Percentiles rank a stretch among this genome's conserved stretches.
Evolutionary conservation across 1,140 invertebrate species (phyloP).

Genomic region (Apis florea): DNA sequence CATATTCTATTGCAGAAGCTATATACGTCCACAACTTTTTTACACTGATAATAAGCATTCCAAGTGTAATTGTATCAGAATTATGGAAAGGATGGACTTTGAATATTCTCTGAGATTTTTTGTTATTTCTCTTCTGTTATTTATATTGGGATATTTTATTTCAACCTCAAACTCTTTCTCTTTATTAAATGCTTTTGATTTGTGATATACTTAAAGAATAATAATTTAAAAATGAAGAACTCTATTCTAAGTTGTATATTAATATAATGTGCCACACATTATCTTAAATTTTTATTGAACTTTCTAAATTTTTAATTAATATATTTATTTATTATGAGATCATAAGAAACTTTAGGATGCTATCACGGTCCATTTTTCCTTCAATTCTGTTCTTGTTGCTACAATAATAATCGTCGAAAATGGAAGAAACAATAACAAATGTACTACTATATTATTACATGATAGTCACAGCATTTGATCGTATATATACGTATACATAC

Average conservation of each 20-base stretch:
- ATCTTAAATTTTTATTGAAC: no score
- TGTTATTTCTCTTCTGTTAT: neutral
- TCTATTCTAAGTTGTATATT: no score
- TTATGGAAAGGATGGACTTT: neutral
- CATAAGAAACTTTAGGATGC: neutral
- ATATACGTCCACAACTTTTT: slow-evolving; percentile 69
- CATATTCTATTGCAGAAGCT: slow-evolving; percentile 60
- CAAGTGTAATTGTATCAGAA: slow-evolving; percentile 31
- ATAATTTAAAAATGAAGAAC: no score
- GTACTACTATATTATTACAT: slow-evolving; percentile 21
- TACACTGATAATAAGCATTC: slow-evolving; percentile 58
- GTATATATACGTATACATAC: slow-evolving; percentile 2
- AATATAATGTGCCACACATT: no score
- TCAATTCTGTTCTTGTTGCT: neutral
- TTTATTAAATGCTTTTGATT: no score
- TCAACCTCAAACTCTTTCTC: no score
- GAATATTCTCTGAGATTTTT: neutral
- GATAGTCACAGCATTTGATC: slow-evolving; percentile 27
- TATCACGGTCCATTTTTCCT: neutral
- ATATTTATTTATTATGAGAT: neutral
- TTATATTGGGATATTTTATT: neutral
- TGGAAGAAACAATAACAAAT: slow-evolving; percentile 32
- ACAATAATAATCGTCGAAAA: slow-evolving; percentile 24
- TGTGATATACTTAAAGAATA: no score
- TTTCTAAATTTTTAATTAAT: no score